Evolutionary conservation across 2,888 invertebrate species (phyloP), one percentile per base, ranked within the genome.

Genomic region (Calameuta filiformis): DNA sequence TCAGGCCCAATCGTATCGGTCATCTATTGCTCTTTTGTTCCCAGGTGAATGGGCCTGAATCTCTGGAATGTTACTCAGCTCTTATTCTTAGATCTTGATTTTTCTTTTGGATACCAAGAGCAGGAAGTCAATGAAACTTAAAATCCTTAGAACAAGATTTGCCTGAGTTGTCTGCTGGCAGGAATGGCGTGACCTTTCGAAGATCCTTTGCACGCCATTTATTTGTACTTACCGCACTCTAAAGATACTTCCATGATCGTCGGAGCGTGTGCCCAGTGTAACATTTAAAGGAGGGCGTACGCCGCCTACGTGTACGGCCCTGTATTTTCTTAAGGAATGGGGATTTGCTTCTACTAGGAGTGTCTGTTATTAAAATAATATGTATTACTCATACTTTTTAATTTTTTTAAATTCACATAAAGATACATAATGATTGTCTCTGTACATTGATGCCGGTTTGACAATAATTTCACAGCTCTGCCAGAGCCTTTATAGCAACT

Each of bases 241-340:
- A 69, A 83, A 85, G 71, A 31, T 84, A 81, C 85, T 83, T 85
- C 83, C 82, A 82, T 82, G 83, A 80, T 83, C 82, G 76, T 77
- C 80, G 81, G 87, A 90, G 87, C 90, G 90, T 90, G 90, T 88
- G 90, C 90, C 88, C 80, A 84, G 85, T 86, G 89, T 90, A 90
- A 90, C 90, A 90, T 90, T 90, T 90, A 83, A 84, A 84, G 82
- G 85, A 86, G 86, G 88, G 87, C 88, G 89, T 89, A 88, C 85
- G 83, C 84, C 82, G 78, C 56, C 56, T 56, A 56, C 56, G 9
- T 56, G 23, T 23, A 56, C 56, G 56, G 56, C 9, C 56, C 56
- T 56, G 56, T 23, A 56, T 56, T 56, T 56, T 23, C 56, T 23
- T 23, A 56, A 23, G 23, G 56, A 56, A 56, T 23, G 56, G 2